Conservation (phyloP, 2,797 vertebrate species). For the Menidia menidia region DNA sequence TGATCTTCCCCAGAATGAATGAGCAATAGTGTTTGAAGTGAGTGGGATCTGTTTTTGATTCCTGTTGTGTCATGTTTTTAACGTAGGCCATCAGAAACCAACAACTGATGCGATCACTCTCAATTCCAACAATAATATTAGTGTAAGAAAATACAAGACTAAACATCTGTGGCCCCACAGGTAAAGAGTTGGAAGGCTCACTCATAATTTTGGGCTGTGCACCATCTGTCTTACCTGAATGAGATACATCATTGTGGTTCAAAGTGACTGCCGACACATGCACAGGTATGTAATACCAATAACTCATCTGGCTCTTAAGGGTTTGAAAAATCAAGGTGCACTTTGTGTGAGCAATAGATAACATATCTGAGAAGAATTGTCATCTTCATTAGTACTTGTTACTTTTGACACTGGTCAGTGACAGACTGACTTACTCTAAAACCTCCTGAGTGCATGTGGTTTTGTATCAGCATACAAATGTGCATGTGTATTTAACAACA, state of each 20-base stretch:
- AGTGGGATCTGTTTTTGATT: conserved; percentile 71
- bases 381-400: conserved; percentile 70
- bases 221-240: conserved; percentile 15
- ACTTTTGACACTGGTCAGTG: conserved; percentile 59
- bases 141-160: conserved; percentile 50
- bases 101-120: conserved; percentile 53
- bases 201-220: conserved; percentile 11
- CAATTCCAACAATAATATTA: conserved; percentile 51
- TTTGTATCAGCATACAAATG: conserved; percentile 12
- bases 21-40: conserved; percentile 73
- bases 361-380: conserved; percentile 54
- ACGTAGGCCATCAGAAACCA: conserved; percentile 65
- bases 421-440: conserved; percentile 33
- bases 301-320: conserved; percentile 47
- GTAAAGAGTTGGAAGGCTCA: conserved; percentile 32
- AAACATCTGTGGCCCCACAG: conserved; percentile 34
- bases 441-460: conserved; percentile 38
- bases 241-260: conserved; percentile 1
- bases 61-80: conserved; percentile 78
- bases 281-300: conserved; percentile 37
- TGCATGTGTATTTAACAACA: conserved; percentile 32
- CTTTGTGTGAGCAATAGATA: conserved; percentile 60
- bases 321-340: conserved; percentile 59
- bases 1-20: conserved; percentile 75
- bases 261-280: conserved; percentile 3